Evolutionary conservation across 2,797 vertebrate genomes (phyloP).

Genomic region (Sebastes glaucus): DNA sequence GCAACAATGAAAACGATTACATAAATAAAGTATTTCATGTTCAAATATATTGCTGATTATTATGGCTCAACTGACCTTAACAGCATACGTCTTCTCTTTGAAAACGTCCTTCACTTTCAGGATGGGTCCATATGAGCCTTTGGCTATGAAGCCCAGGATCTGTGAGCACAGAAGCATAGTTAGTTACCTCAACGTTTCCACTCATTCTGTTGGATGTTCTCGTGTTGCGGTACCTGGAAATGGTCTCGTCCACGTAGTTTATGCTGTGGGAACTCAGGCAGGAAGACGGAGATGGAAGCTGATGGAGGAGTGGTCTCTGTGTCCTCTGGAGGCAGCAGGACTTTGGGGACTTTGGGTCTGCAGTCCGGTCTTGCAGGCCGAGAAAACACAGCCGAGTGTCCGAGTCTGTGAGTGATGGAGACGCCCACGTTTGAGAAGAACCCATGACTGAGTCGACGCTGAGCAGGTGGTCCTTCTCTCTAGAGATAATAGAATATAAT

Average conservation of each 20-base stretch:
- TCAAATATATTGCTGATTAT: not conserved
- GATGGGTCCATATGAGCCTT: conserved; percentile 91
- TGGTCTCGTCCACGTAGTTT: conserved; percentile 72
- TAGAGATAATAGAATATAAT: conserved; percentile 17
- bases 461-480: conserved; percentile 18
- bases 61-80: conserved; percentile 82
- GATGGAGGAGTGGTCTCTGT: conserved; percentile 70
- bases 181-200: not conserved
- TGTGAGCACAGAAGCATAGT: conserved; percentile 51
- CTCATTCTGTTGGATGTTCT: not conserved
- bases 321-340: conserved; percentile 9
- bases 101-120: conserved; percentile 86
- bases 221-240: conserved; percentile 83
- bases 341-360: not conserved
- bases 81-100: conserved; percentile 83
- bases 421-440: conserved; percentile 72
- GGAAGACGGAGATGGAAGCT: conserved; percentile 83
- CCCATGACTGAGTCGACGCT: conserved; percentile 71
- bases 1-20: not conserved
- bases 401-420: conserved; percentile 67
- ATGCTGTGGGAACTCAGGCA: conserved; percentile 88
- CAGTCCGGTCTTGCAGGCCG: conserved; percentile 21
- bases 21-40: not conserved
- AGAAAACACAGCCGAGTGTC: conserved; percentile 57
- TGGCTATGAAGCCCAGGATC: conserved; percentile 86